Conservation (phyloP, 2,888 invertebrate genomes). For the Oxycera nigricornis region DNA sequence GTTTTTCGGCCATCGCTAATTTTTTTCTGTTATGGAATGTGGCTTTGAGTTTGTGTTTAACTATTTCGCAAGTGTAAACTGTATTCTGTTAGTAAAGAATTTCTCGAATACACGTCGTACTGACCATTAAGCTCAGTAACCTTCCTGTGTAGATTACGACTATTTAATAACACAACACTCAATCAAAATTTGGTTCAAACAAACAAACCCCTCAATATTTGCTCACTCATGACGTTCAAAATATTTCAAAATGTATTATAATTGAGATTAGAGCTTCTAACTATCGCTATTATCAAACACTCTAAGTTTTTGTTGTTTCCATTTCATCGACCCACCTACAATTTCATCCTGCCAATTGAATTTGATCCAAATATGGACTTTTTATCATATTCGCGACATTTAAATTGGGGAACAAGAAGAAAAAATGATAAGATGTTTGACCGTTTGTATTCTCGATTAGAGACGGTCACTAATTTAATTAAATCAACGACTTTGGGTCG, state of each 20-base stretch:
- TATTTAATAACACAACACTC: background rate
- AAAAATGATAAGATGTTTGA: slow-evolving; percentile 11
- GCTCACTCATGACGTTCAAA: background rate
- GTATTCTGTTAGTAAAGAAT: no score
- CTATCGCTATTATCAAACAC: background rate
- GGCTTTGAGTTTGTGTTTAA: no score
- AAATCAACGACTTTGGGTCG: background rate
- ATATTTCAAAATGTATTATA: background rate
- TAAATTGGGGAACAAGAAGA: slow-evolving; percentile 25
- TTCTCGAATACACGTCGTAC: no score
- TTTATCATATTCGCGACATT: background rate
- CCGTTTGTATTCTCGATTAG: slow-evolving; percentile 19
- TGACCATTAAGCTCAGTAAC: no score
- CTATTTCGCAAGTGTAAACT: no score
- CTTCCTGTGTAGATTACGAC: background rate
- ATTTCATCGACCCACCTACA: background rate
- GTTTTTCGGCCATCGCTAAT: no score
- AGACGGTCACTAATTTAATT: slow-evolving; percentile 30
- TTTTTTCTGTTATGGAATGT: no score
- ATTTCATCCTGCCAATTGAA: background rate
- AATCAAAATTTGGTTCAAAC: background rate
- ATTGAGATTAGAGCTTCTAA: no score
- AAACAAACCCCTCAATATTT: background rate
- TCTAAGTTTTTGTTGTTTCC: background rate
- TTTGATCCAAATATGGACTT: background rate